phyloP scores from a whole-genome alignment of 1,140 invertebrate species.

The Lepidurus apus region DNA sequence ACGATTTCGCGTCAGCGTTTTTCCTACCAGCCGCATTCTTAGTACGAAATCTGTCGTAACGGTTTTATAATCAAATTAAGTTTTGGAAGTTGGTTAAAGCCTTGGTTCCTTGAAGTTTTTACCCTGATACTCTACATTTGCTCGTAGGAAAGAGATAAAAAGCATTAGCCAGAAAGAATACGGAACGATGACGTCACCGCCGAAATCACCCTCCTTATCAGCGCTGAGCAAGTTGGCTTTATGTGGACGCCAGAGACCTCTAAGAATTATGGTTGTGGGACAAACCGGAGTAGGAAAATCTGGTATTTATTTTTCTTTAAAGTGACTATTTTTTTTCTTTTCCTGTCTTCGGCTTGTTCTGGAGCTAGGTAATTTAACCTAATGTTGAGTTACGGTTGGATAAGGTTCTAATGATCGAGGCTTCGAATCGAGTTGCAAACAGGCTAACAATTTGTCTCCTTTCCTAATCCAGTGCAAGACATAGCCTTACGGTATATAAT shows the following conservation, averaged over 20 bases:
- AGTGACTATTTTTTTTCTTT: neutral
- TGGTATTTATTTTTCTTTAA: neutral
- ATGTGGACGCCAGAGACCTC: constrained; percentile 6
- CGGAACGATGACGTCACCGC: neutral
- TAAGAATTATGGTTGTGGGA: constrained; percentile 13
- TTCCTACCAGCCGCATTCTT: too few species aligned
- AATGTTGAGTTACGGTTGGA: neutral
- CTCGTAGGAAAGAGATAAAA: neutral
- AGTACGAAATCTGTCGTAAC: too few species aligned
- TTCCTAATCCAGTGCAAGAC: too few species aligned
- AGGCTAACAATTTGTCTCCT: neutral
- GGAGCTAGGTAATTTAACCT: neutral
- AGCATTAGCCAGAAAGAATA: neutral
- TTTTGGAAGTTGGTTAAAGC: too few species aligned
- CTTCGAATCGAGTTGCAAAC: neutral
- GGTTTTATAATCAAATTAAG: too few species aligned
- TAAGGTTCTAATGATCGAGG: neutral
- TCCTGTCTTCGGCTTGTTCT: neutral
- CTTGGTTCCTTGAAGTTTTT: too few species aligned
- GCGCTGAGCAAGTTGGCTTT: constrained; percentile 9
- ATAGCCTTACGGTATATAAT: too few species aligned
- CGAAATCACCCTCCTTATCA: neutral
- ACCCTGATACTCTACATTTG: neutral
- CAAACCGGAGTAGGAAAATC: constrained; percentile 7
- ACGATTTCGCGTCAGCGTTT: too few species aligned